These are phyloP conservation scores for Oreochromis grahami DNA, from an alignment of 2,797 vertebrate genomes.

Conservation along the genomic window DNA sequence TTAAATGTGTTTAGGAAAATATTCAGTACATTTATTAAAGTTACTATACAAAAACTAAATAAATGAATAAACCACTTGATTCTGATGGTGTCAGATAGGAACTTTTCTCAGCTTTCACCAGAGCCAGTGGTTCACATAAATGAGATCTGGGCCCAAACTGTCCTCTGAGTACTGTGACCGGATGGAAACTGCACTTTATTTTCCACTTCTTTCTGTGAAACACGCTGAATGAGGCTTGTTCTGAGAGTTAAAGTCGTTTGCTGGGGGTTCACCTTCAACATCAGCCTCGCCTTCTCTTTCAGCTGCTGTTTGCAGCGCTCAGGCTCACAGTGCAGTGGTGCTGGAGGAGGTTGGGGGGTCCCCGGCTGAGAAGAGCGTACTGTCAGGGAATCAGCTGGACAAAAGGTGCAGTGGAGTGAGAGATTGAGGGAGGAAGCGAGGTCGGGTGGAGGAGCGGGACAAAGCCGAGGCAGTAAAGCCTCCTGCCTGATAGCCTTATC, in stretches of 20 bases:
- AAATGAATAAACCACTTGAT: background rate
- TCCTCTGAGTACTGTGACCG: background rate
- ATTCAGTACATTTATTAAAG: background rate
- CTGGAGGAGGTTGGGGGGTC: slow-evolving; percentile 73
- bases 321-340: background rate
- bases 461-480: slow-evolving; percentile 84
- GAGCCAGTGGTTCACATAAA: background rate
- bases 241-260: background rate
- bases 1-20: background rate
- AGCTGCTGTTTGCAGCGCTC: background rate
- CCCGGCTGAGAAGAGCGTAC: slow-evolving; percentile 57
- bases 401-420: slow-evolving; percentile 96
- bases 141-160: background rate
- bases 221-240: background rate
- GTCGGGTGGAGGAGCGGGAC: slow-evolving; percentile 79
- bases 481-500: slow-evolving; percentile 86
- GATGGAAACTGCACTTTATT: background rate
- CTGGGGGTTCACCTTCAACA: slow-evolving; percentile 5
- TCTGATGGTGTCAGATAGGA: background rate
- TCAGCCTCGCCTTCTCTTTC: background rate
- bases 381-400: slow-evolving; percentile 85
- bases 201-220: background rate
- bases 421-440: slow-evolving; percentile 87
- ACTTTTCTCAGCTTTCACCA: background rate
- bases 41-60: background rate